A percentile compares a stretch with the other conserved stretches of the same genome.
These are phyloP conservation scores for Takifugu flavidus DNA, from an alignment of 2,113 vertebrate genomes.

Conservation along the genomic window DNA sequence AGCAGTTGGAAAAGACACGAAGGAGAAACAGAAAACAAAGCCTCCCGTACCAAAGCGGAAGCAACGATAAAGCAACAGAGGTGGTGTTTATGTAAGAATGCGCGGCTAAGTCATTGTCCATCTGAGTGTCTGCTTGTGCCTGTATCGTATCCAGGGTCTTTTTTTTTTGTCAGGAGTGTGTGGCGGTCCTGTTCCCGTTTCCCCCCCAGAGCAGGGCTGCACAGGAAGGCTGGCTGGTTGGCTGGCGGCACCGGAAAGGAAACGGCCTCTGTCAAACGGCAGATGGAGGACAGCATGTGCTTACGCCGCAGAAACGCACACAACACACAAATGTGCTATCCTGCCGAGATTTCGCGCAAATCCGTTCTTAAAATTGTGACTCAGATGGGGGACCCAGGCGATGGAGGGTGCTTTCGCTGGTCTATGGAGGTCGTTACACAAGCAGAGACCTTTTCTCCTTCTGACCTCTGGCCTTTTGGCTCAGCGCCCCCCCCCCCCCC, in stretches of 20 bases:
- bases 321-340: slow-evolving; percentile 37
- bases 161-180: slow-evolving; percentile 29
- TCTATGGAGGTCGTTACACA: slow-evolving; percentile 21
- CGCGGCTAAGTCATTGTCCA: slow-evolving; percentile 14
- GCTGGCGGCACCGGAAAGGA: slow-evolving; percentile 72
- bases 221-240: slow-evolving; percentile 68
- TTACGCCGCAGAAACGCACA: slow-evolving; percentile 66
- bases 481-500: too few species aligned
- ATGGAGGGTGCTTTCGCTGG: neutral
- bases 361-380: slow-evolving; percentile 37
- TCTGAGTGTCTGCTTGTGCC: slow-evolving; percentile 16
- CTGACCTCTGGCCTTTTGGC: neutral
- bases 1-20: neutral
- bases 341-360: slow-evolving; percentile 15
- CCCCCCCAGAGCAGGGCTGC: slow-evolving; percentile 48
- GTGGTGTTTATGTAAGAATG: slow-evolving; percentile 5
- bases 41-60: neutral
- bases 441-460: slow-evolving; percentile 6
- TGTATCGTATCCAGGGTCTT: slow-evolving; percentile 41
- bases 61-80: slow-evolving; percentile 25
- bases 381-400: slow-evolving; percentile 20
- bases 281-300: slow-evolving; percentile 75
- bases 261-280: slow-evolving; percentile 67
- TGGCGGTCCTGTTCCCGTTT: slow-evolving; percentile 50
- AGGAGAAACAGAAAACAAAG: slow-evolving; percentile 17